These are phyloP conservation scores for Eospalax fontanierii DNA, from an alignment of 2,797 vertebrate species.

Conservation along the genomic window DNA sequence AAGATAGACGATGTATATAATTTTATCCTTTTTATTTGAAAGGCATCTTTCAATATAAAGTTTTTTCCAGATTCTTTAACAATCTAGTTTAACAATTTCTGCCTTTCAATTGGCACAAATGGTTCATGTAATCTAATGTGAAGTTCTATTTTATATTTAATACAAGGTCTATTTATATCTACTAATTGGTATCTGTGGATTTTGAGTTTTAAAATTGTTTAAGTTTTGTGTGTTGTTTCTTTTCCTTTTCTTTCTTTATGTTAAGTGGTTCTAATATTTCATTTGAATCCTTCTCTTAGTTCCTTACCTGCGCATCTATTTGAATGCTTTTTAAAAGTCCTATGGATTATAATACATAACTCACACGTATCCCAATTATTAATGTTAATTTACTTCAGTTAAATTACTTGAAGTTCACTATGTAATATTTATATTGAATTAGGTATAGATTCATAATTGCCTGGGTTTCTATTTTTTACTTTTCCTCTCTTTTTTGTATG, in stretches of 20 bases:
- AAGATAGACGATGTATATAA: background rate
- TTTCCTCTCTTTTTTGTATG: background rate
- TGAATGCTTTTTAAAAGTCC: background rate
- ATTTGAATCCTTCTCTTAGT: background rate
- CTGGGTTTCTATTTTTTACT: background rate
- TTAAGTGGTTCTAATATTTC: background rate
- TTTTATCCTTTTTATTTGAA: background rate
- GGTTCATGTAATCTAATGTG: background rate
- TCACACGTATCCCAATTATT: background rate
- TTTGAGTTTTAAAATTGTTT: background rate
- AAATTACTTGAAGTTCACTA: background rate
- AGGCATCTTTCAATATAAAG: background rate
- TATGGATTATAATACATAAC: background rate
- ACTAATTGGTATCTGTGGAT: background rate
- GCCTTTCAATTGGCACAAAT: background rate
- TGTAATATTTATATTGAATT: background rate
- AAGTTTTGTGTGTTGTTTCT: background rate
- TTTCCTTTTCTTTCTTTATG: background rate
- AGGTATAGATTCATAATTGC: background rate
- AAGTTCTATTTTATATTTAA: background rate
- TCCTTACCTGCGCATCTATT: background rate
- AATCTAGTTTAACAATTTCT: background rate
- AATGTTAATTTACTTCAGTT: background rate
- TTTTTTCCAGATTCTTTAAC: too few relatives aligned
- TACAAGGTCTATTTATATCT: background rate